phyloP scores from a whole-genome alignment of 2,797 vertebrate species.

The Spizella passerina region DNA sequence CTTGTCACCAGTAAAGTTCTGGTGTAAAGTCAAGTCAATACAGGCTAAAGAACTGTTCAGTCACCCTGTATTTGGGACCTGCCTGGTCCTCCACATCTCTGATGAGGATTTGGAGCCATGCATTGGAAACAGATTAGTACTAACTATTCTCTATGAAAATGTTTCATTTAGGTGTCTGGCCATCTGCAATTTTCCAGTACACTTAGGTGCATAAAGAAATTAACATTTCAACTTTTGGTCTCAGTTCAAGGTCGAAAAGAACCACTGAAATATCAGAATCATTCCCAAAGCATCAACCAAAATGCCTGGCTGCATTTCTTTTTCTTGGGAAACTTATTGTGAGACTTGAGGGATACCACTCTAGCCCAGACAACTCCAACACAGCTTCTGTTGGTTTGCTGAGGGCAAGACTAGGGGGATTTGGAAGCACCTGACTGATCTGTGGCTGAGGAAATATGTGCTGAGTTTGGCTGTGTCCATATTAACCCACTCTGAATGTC shows the following conservation, averaged over 20 bases:
- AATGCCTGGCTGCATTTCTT: neutral
- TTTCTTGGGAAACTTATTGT: neutral
- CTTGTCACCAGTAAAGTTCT: neutral
- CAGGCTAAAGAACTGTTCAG: neutral
- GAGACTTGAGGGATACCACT: neutral
- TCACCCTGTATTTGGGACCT: neutral
- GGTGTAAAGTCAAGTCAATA: neutral
- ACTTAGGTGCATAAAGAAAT: neutral
- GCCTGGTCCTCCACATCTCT: neutral
- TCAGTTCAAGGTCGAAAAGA: neutral
- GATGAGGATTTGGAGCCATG: neutral
- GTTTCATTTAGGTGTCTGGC: neutral
- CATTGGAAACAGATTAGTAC: neutral
- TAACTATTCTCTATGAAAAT: neutral
- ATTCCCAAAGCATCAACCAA: neutral
- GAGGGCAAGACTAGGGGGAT: neutral
- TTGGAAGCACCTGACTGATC: neutral
- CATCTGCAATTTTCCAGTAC: neutral
- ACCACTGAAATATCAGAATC: neutral
- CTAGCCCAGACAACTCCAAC: neutral
- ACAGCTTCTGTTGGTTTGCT: neutral
- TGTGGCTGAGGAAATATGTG: neutral
- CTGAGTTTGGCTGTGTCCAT: neutral
- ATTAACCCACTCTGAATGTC: neutral
- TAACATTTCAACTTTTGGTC: neutral